Percentiles rank a stretch among this genome's conserved stretches.
These are phyloP conservation scores for Acleris literana DNA, from an alignment of 2,888 invertebrate species.

Conservation along the genomic window DNA sequence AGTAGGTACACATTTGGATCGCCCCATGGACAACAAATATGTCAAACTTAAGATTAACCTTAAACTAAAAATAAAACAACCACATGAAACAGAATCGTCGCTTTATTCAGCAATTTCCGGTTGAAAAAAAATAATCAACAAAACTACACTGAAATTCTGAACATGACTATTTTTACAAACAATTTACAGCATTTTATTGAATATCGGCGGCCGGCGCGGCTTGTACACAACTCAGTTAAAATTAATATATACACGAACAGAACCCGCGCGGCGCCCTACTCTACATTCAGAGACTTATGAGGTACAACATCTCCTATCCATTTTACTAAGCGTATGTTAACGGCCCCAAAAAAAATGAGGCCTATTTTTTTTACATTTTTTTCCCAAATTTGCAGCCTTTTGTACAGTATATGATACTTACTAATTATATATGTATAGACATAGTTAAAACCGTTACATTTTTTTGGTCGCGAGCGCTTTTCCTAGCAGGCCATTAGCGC, in stretches of 20 bases:
- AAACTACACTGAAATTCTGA: conserved; percentile 80
- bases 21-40: too few species aligned
- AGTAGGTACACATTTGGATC: too few species aligned
- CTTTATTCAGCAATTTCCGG: conserved; percentile 81
- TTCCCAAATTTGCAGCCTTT: conserved; percentile 77
- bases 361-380: conserved; percentile 77
- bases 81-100: conserved; percentile 77
- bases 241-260: conserved; percentile 69
- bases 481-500: conserved; percentile 42
- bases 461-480: conserved; percentile 62
- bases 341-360: conserved; percentile 71
- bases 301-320: conserved; percentile 74
- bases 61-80: conserved; percentile 60
- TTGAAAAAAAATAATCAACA: conserved; percentile 80
- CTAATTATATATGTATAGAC: conserved; percentile 78
- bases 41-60: too few species aligned
- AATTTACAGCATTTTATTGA: conserved; percentile 75
- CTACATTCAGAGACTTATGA: conserved; percentile 74
- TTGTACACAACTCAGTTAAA: conserved; percentile 51
- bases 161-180: conserved; percentile 81
- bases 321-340: conserved; percentile 81
- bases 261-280: conserved; percentile 51
- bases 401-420: conserved; percentile 82
- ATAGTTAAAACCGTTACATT: conserved; percentile 76
- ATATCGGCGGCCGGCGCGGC: conserved; percentile 48